These are phyloP conservation scores for Engraulis encrasicolus DNA, from an alignment of 2,113 vertebrate species.

Conservation along the genomic window DNA sequence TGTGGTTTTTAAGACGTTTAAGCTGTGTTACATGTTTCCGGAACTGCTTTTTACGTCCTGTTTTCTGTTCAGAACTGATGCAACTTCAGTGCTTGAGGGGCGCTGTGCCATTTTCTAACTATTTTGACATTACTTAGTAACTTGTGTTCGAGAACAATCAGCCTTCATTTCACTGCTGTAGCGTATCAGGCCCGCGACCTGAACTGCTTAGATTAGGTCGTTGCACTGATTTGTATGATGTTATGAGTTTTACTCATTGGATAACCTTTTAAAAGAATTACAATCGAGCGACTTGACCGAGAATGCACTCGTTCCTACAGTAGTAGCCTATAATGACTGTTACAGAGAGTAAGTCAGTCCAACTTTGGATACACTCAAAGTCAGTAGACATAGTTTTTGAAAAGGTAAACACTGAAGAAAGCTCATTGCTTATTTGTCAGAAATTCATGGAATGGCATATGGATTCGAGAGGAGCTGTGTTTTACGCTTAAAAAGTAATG, in stretches of 20 bases:
- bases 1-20: not conserved
- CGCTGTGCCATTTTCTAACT: not conserved
- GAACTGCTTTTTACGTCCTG: not conserved
- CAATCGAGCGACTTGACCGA: too few relatives aligned
- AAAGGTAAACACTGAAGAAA: too few relatives aligned
- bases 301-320: too few relatives aligned
- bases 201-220: not conserved
- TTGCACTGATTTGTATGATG: not conserved
- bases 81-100: not conserved
- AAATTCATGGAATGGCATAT: not conserved
- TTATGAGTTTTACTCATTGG: not conserved
- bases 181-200: not conserved
- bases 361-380: too few relatives aligned
- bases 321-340: too few relatives aligned
- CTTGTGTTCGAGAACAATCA: conserved; percentile 9
- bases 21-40: not conserved
- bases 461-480: not conserved
- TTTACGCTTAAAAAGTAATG: not conserved
- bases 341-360: too few relatives aligned
- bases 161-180: not conserved
- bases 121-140: not conserved
- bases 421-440: not conserved
- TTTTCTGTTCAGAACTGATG: not conserved
- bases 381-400: too few relatives aligned
- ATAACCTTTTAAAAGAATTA: too few relatives aligned